Base-by-base conservation (phyloP, 2,113 vertebrate species). In the Campylomormyrus numenius region DNA sequence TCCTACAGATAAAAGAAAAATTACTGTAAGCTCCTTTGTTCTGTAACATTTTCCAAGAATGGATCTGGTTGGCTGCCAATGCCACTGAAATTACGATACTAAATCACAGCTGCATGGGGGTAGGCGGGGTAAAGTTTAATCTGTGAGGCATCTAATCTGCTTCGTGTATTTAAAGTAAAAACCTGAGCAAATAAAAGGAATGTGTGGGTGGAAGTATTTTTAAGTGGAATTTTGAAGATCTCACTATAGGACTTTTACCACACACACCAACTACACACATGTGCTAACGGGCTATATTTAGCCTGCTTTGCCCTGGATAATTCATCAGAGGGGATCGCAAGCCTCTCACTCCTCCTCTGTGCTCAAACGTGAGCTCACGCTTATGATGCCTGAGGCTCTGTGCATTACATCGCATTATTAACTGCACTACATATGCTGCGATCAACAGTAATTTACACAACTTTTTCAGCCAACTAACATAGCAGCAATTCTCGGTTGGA, bases 1-100 rank as follows among this genome's bases (percentile, higher is more conserved):
- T 99, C 98, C 98, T 99, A 84, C 94, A 93, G 93, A 89, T 90
- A 5, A 92, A 52, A 39, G 24, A 46, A 52, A 35, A 11, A 58
- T 35, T 15, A 62, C 6, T 66, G 1, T 31, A 11, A 66, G 4
- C 3, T 13, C 31, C 3, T 58, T 5, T 48, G 13, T 45, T 62
- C 87, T 45, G 42, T 24, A 62, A 45, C 56, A 9, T 62, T 39
- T n/a, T n/a, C 6, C 19, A 58, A 66, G 56, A 31, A 45, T 24
- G 8, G 19, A 66, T 88, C 39, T 27, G 13, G 19, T 66, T 58
- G 31, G 2, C 50, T 21, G 53, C 13, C 0, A 19, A 48, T 2
- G 13, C 27, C 39, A 13, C 3, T 11, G 42, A 85, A 85, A 86
- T 31, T 15, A 49, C 19, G 7, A 56, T 53, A 42, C n/a, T 50